Evolutionary conservation across 2,113 vertebrate genomes (phyloP), one percentile per base, ranked within the genome.

Genomic region (Charina bottae): DNA sequence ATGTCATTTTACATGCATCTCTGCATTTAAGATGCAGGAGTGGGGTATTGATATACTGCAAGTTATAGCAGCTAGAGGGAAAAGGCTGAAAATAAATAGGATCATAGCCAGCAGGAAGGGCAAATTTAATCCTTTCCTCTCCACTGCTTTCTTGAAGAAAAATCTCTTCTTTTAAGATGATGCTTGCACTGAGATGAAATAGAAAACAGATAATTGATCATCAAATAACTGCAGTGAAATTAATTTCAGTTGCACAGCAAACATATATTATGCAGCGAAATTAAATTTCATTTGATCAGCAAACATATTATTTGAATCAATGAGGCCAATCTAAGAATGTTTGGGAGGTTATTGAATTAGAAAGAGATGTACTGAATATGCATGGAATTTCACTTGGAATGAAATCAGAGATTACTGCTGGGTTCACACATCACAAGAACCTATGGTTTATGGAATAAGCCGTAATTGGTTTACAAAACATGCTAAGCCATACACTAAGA

Each of bases 211-310:
- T 54, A 17, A 85, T 33, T 85, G 84, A 85, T 53, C 11, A 68
- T 72, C 59, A 24, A 21, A 92, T 42, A 9, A 42, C 49, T 24
- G 2, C 55, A 91, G 26, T 15, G 24, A 60, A 88, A 46, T 59
- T 7, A 53, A 88, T n/a, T 56, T 89, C n/a, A 88, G 28, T 49
- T 88, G n/a, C 91, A 1, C 90, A 88, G 60, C 21, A 93, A 13
- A 13, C 4, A 91, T 42, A 33, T 42, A 78, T 42, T 42, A 78
- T 42, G 17, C 17, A 78, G 72, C 7, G 0, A 78, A 42, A 78
- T 78, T 78, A 78, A 42, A 78, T 78, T 78, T 78, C 33, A 78
- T 42, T 78, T 78, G 72, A 78, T 78, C 33, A 78, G 17, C 33
- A 78, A 78, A 78, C 85, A 42, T 0, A 0, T 64, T 55, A 92